phyloP scores from a whole-genome alignment of 2,113 vertebrate species.

The Ascaphus truei region DNA sequence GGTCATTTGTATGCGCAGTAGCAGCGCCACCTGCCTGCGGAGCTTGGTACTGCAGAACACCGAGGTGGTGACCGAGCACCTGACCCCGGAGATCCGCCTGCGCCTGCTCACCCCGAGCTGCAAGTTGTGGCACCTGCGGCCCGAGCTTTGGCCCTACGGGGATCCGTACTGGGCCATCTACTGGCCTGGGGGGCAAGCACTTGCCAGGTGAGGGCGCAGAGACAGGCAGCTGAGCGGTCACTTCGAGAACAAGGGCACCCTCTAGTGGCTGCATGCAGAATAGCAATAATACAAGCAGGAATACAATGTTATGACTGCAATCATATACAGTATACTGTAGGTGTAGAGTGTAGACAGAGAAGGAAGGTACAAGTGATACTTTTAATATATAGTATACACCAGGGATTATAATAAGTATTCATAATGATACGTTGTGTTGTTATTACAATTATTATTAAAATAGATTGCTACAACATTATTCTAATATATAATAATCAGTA shows the following conservation, averaged over 20 bases:
- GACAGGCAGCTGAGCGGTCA: not conserved
- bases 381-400: no score
- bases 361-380: no score
- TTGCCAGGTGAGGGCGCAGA: constrained; percentile 68
- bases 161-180: constrained; percentile 94
- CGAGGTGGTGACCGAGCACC: constrained; percentile 65
- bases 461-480: no score
- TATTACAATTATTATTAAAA: no score
- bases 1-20: no score
- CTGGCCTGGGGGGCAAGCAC: constrained; percentile 92
- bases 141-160: constrained; percentile 83
- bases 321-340: no score
- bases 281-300: no score
- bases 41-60: constrained; percentile 80
- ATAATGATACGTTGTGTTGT: no score
- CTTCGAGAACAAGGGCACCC: not conserved
- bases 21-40: constrained; percentile 8
- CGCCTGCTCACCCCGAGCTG: constrained; percentile 82
- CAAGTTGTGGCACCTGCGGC: constrained; percentile 80
- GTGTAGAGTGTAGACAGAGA: no score
- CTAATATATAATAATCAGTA: no score
- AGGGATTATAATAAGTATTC: no score
- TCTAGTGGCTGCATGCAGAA: not conserved
- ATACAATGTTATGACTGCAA: no score
- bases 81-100: constrained; percentile 83